Evolutionary conservation across 2,888 invertebrate genomes (phyloP), one percentile per base, ranked within the genome.

Genomic region (Caenorhabditis plicata): DNA sequence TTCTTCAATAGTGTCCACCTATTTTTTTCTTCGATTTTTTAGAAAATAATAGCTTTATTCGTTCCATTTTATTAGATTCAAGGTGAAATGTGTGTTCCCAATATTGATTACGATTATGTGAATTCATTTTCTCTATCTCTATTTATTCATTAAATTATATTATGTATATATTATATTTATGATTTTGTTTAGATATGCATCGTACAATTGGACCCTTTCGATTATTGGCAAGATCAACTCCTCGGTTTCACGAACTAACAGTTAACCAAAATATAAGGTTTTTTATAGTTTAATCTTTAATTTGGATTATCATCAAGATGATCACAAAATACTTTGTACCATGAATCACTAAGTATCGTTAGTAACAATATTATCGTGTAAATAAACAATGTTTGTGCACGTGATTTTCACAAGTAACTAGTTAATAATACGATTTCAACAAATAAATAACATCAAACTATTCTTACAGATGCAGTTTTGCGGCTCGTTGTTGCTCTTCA

Each of bases 151-250:
- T 20, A 27, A 45, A 25, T 32, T 19, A 40, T 19, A 27, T 13
- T 17, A 11, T 20, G 40, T 44, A 26, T 36, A 17, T 40, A 15
- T n/a, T n/a, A n/a, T n/a, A n/a, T n/a, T n/a, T n/a, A n/a, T n/a
- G n/a, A n/a, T n/a, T n/a, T n/a, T n/a, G n/a, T n/a, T n/a, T n/a
- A 17, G 32, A 27, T 23, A 60, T 58, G 58, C 58, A 58, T 27
- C 58, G 58, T 19, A 52, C 58, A 33, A 44, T 58, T 32, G 58
- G 58, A 33, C 45, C 46, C 39, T 48, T 58, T 26, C 32, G 43
- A 25, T 23, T 58, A 8, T 36, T 58, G n/a, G 32, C 48, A 7
- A 33, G 20, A 39, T 36, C 52, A n/a, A n/a, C n/a, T n/a, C n/a
- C n/a, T n/a, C n/a, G n/a, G n/a, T n/a, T n/a, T n/a, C n/a, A n/a